A percentile compares a stretch with the other conserved stretches of the same genome.
phyloP scores from a whole-genome alignment of 2,797 vertebrate species.

The Brachymystax lenok region DNA sequence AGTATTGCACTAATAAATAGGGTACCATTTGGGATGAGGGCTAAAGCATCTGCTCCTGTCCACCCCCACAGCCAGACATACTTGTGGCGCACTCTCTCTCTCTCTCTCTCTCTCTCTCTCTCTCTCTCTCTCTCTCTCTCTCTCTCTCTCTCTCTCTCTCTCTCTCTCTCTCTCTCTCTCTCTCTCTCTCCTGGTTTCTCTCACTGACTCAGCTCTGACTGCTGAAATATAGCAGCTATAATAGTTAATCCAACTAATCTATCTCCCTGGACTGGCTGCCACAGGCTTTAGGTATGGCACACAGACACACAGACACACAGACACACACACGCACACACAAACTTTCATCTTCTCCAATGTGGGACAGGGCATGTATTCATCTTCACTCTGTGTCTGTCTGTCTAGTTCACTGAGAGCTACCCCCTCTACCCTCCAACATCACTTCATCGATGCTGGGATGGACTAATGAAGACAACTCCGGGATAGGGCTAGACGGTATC shows the following conservation, averaged over 20 bases:
- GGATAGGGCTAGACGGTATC: constrained; percentile 59
- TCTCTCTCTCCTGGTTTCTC: constrained; percentile 38
- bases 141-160: constrained; percentile 5
- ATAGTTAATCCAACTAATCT: constrained; percentile 57
- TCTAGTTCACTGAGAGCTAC: constrained; percentile 58
- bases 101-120: too few species aligned
- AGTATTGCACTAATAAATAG: background rate
- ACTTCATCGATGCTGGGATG: constrained; percentile 56
- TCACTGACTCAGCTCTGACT: constrained; percentile 12
- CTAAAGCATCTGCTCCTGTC: constrained; percentile 66
- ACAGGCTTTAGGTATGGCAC: constrained; percentile 45
- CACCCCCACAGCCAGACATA: constrained; percentile 32
- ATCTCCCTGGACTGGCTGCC: constrained; percentile 53
- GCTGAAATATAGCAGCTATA: constrained; percentile 66
- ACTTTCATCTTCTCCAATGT: constrained; percentile 51
- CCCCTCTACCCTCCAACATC: constrained; percentile 54
- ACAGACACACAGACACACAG: background rate
- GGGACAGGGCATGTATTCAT: constrained; percentile 75
- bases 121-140: constrained; percentile 11
- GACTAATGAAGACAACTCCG: constrained; percentile 74
- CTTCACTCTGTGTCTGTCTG: constrained; percentile 62
- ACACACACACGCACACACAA: background rate
- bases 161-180: background rate
- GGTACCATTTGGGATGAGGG: background rate
- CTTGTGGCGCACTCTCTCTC: background rate